phyloP scores from a whole-genome alignment of 1,140 invertebrate species.

The Caenorhabditis briggsae region DNA sequence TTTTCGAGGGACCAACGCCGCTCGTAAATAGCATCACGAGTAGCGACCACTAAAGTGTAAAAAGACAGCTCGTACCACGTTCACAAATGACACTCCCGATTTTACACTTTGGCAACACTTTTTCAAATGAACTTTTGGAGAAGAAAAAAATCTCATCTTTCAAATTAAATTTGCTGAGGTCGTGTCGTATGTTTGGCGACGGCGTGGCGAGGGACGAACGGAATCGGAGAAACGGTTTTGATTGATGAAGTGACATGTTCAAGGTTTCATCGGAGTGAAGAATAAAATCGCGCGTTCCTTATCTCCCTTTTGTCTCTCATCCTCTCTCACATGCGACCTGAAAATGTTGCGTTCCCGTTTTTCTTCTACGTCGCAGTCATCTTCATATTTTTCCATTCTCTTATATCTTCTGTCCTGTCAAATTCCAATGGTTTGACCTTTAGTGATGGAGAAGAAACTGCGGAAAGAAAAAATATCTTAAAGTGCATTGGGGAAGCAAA shows the following conservation, averaged over 20 bases:
- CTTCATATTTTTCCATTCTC: no score
- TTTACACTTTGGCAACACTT: constrained; percentile 35
- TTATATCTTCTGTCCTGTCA: background rate
- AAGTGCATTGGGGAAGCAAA: background rate
- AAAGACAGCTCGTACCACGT: constrained; percentile 22
- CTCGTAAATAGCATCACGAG: constrained; percentile 49
- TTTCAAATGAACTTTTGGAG: constrained; percentile 12
- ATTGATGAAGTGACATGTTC: constrained; percentile 48
- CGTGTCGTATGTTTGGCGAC: no score
- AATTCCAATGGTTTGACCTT: constrained; percentile 9
- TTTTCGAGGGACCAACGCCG: background rate
- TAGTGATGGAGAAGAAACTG: background rate
- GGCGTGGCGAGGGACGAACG: background rate
- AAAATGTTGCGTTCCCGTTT: constrained; percentile 19
- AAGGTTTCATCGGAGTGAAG: background rate
- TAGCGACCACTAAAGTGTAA: background rate
- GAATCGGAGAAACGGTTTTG: constrained; percentile 24
- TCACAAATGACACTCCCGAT: background rate
- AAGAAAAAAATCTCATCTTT: background rate
- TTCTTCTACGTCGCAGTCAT: background rate
- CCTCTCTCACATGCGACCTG: background rate
- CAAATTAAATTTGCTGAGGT: background rate
- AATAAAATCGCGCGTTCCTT: constrained; percentile 36
- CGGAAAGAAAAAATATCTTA: constrained; percentile 6
- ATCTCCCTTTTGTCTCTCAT: constrained; percentile 6